Percentiles rank a stretch among this genome's conserved stretches.
Evolutionary conservation across 1,140 invertebrate species (phyloP).

Genomic region (Aricia agestis): DNA sequence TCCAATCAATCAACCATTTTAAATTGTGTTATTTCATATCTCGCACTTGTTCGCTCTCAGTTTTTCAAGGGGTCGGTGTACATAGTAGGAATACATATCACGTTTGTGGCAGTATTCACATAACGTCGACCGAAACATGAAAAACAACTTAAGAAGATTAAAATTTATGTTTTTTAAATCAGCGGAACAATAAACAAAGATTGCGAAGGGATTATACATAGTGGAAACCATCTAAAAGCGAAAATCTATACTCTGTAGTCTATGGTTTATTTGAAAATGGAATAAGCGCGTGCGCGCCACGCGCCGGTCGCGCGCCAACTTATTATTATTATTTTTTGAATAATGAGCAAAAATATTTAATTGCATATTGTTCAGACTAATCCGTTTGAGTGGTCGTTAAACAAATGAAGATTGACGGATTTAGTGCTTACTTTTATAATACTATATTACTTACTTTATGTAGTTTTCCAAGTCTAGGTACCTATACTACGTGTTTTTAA

Average conservation of each 20-base stretch:
- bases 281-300: conserved; percentile 36
- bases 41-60: background rate
- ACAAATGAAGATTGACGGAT: background rate
- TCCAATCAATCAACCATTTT: conserved; percentile 26
- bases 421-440: background rate
- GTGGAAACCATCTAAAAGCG: background rate
- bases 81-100: no score
- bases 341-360: conserved; percentile 54
- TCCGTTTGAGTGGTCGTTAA: background rate
- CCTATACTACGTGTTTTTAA: no score
- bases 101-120: background rate
- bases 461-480: no score
- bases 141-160: background rate
- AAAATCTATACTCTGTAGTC: conserved; percentile 18
- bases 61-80: background rate
- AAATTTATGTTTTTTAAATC: conserved; percentile 16
- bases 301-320: conserved; percentile 32
- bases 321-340: conserved; percentile 34
- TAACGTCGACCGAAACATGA: background rate
- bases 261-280: conserved; percentile 19
- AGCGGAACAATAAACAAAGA: conserved; percentile 16
- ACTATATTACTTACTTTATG: background rate
- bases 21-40: conserved; percentile 22
- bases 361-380: conserved; percentile 37
- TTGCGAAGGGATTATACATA: background rate